Conservation (phyloP, 2,797 vertebrate genomes). For the Arctocebus calabarensis region DNA sequence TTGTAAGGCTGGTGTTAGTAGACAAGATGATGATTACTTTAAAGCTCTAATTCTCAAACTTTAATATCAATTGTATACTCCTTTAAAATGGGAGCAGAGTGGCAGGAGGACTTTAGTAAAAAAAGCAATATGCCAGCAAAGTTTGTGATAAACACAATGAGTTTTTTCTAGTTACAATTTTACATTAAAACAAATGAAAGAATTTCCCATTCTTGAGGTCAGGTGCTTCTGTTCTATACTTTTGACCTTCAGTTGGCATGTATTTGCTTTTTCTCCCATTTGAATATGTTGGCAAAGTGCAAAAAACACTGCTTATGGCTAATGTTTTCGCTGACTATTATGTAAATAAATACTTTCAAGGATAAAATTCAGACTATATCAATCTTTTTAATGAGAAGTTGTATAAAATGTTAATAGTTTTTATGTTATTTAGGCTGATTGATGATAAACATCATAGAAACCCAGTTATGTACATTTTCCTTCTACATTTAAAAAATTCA, state of each 20-base stretch:
- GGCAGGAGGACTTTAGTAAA: background rate
- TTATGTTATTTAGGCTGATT: conserved; percentile 42
- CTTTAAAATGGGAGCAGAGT: background rate
- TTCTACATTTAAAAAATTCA: conserved; percentile 50
- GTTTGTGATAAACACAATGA: background rate
- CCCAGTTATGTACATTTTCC: conserved; percentile 58
- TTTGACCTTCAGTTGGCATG: background rate
- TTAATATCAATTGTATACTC: background rate
- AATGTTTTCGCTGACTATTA: background rate
- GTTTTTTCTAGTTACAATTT: conserved; percentile 23
- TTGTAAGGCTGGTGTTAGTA: background rate
- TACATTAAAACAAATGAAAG: conserved; percentile 4
- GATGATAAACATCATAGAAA: conserved; percentile 39
- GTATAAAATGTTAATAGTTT: background rate
- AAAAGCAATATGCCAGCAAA: background rate
- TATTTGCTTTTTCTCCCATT: conserved; percentile 1
- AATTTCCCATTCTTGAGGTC: background rate
- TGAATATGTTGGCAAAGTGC: background rate
- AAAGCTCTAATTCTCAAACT: background rate
- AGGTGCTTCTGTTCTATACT: background rate
- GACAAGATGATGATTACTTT: background rate
- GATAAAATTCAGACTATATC: background rate
- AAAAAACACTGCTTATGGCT: conserved; percentile 18
- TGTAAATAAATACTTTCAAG: conserved; percentile 47
- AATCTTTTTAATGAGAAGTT: conserved; percentile 43